These are phyloP conservation scores for Aulostomus chinensis DNA, from an alignment of 2,797 vertebrate species.

Conservation along the genomic window DNA sequence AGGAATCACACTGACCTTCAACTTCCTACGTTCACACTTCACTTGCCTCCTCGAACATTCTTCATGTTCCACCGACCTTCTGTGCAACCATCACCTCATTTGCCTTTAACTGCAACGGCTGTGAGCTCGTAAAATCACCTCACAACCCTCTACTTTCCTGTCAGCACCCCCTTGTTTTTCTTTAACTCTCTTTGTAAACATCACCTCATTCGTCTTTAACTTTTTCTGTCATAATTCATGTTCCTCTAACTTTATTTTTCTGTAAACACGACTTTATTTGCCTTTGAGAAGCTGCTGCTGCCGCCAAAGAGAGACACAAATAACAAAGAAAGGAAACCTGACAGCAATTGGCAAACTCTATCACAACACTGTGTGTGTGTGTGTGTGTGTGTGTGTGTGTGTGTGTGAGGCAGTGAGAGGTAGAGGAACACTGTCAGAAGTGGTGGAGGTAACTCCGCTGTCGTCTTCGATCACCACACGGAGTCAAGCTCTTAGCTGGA, in stretches of 20 bases:
- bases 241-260: not conserved
- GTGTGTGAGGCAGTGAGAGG: not conserved
- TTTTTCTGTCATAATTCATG: too few relatives aligned
- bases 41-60: too few relatives aligned
- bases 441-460: conserved; percentile 48
- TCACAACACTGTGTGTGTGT: conserved; percentile 16
- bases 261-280: conserved; percentile 1
- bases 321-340: not conserved
- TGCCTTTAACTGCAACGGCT: too few relatives aligned
- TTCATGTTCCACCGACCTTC: too few relatives aligned
- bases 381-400: conserved; percentile 1
- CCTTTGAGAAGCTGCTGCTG: not conserved
- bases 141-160: too few relatives aligned
- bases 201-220: too few relatives aligned
- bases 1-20: too few relatives aligned
- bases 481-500: conserved; percentile 38
- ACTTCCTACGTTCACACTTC: too few relatives aligned
- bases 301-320: conserved; percentile 2
- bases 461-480: conserved; percentile 47
- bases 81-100: too few relatives aligned
- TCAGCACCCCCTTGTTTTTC: too few relatives aligned
- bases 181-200: too few relatives aligned
- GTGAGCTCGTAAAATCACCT: too few relatives aligned
- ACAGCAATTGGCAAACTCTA: conserved; percentile 10
- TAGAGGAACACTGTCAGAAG: conserved; percentile 35